Conservation (phyloP, 2,888 invertebrate species). For the Tuberolachnus salignus region DNA sequence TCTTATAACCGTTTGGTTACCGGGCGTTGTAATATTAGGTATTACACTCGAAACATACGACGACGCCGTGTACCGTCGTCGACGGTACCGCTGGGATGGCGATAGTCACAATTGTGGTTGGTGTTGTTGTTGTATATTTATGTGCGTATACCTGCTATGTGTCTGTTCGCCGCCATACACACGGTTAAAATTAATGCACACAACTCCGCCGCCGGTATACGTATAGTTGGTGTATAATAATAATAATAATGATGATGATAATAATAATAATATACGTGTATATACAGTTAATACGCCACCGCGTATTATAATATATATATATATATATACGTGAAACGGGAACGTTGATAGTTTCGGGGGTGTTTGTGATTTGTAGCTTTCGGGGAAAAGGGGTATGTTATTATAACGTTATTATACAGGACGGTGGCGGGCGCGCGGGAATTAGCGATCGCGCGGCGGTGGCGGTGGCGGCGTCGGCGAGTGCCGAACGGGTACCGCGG, state of each 20-base stretch:
- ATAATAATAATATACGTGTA: not conserved
- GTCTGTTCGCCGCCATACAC: not conserved
- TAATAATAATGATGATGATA: not conserved
- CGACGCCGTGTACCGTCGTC: not conserved
- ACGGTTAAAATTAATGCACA: conserved; percentile 15
- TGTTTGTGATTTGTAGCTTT: conserved; percentile 55
- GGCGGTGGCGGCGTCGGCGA: not conserved
- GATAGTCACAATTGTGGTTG: not conserved
- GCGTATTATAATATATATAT: conserved; percentile 1
- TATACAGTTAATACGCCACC: not conserved
- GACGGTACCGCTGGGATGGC: not conserved
- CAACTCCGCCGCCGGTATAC: no score
- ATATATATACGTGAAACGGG: not conserved
- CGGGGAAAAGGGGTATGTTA: conserved; percentile 34
- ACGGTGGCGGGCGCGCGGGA: not conserved
- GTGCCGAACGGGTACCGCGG: not conserved
- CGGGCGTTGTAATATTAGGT: no score
- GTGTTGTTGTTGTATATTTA: conserved; percentile 3
- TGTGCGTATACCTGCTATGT: not conserved
- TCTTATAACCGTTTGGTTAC: not conserved
- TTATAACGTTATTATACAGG: conserved; percentile 16
- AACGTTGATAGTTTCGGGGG: conserved; percentile 46
- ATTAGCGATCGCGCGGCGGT: conserved; percentile 9
- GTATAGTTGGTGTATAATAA: no score
- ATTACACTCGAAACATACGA: no score